Percentiles rank a stretch among this genome's conserved stretches.
phyloP scores from a whole-genome alignment of 2,888 invertebrate genomes.

The Sarcophaga caerulescens region DNA sequence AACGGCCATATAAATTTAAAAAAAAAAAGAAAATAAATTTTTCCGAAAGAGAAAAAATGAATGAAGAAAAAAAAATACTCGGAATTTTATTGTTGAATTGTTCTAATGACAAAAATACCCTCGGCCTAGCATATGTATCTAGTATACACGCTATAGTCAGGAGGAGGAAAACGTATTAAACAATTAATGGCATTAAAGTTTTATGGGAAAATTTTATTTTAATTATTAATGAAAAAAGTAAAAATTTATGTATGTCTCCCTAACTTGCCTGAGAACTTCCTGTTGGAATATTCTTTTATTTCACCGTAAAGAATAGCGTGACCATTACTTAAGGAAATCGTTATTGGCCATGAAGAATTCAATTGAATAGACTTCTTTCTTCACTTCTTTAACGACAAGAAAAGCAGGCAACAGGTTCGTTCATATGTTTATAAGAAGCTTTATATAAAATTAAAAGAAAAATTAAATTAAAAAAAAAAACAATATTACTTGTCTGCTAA shows the following conservation, averaged over 20 bases:
- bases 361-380: neutral
- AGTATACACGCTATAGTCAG: neutral
- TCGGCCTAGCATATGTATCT: too few species aligned
- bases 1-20: neutral
- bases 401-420: slow-evolving; percentile 35
- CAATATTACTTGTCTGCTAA: slow-evolving; percentile 18
- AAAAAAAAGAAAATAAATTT: neutral
- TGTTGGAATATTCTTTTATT: slow-evolving; percentile 52
- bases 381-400: neutral
- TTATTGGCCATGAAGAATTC: slow-evolving; percentile 41
- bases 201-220: slow-evolving; percentile 56
- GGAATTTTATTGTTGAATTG: neutral
- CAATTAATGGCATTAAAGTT: neutral
- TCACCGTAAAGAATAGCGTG: slow-evolving; percentile 60
- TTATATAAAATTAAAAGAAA: slow-evolving; percentile 13
- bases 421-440: neutral
- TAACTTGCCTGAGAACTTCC: slow-evolving; percentile 63
- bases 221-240: slow-evolving; percentile 26
- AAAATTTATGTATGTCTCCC: slow-evolving; percentile 38
- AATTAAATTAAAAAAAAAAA: slow-evolving; percentile 24
- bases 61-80: slow-evolving; percentile 8
- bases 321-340: slow-evolving; percentile 65
- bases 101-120: neutral
- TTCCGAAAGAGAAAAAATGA: slow-evolving; percentile 8
- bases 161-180: neutral